Evolutionary conservation across 2,113 vertebrate species (phyloP).

Genomic region (Acanthisitta chloris): DNA sequence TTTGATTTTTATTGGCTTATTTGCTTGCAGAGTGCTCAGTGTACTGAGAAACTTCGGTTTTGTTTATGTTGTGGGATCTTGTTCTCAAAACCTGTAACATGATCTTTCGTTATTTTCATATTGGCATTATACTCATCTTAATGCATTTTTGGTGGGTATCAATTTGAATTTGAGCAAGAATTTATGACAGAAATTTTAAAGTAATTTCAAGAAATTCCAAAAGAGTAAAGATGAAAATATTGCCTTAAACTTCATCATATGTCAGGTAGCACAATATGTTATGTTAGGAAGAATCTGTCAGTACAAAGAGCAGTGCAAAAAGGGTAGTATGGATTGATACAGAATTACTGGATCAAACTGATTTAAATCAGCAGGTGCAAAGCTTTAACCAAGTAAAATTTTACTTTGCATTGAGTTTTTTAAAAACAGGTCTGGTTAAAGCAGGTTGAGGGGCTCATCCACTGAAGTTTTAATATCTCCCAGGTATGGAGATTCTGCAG

Average conservation of each 20-base stretch:
- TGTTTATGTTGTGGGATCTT: not conserved
- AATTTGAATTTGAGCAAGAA: not conserved
- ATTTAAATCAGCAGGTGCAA: not conserved
- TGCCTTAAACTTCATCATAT: not conserved
- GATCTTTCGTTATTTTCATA: not conserved
- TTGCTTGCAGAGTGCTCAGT: not conserved
- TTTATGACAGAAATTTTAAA: not conserved
- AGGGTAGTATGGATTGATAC: not conserved
- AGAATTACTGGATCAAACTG: not conserved
- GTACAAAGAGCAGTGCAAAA: not conserved
- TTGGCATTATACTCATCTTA: not conserved
- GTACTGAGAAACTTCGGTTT: not conserved
- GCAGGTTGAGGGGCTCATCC: not conserved
- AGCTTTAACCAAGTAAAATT: not conserved
- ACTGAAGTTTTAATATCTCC: not conserved
- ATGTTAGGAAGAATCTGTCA: not conserved
- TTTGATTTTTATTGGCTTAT: not conserved
- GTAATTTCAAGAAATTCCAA: not conserved
- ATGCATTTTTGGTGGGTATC: not conserved
- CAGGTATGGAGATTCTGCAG: not conserved
- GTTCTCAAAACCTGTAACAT: not conserved
- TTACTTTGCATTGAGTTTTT: not conserved
- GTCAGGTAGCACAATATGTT: not conserved
- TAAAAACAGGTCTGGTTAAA: not conserved
- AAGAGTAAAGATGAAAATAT: not conserved